phyloP scores from a whole-genome alignment of 2,797 vertebrate genomes.

The Arctocebus calabarensis region DNA sequence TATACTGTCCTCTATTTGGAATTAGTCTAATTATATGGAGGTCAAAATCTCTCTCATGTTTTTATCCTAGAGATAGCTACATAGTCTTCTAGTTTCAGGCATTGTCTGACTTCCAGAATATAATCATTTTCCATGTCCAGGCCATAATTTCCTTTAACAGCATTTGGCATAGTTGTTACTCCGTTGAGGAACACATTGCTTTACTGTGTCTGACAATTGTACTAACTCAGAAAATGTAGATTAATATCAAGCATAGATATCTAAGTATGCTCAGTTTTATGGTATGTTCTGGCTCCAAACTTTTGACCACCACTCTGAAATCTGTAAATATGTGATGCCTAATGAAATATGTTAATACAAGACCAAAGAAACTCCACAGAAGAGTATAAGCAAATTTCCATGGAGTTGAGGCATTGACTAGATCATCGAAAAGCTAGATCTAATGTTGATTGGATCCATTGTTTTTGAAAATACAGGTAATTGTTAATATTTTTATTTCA shows the following conservation, averaged over 20 bases:
- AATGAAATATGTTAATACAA: background rate
- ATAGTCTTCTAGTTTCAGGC: background rate
- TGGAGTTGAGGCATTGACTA: background rate
- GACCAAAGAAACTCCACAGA: background rate
- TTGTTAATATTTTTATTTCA: background rate
- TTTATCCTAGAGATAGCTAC: background rate
- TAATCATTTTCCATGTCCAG: background rate
- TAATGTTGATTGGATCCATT: background rate
- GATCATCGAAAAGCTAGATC: background rate
- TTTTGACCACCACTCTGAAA: background rate
- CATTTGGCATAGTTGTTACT: background rate
- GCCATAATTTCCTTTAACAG: background rate
- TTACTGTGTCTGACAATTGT: background rate
- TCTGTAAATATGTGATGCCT: background rate
- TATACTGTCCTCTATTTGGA: background rate
- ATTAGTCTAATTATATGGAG: background rate
- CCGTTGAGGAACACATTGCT: background rate
- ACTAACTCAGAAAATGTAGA: background rate
- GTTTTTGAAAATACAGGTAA: background rate
- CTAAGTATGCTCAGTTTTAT: background rate
- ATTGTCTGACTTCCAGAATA: background rate
- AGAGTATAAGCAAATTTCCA: background rate
- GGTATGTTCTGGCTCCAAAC: background rate
- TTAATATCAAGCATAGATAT: background rate
- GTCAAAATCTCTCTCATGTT: background rate